Conservation (phyloP, 2,888 invertebrate genomes). For the Nipponacmea schrenckii region DNA sequence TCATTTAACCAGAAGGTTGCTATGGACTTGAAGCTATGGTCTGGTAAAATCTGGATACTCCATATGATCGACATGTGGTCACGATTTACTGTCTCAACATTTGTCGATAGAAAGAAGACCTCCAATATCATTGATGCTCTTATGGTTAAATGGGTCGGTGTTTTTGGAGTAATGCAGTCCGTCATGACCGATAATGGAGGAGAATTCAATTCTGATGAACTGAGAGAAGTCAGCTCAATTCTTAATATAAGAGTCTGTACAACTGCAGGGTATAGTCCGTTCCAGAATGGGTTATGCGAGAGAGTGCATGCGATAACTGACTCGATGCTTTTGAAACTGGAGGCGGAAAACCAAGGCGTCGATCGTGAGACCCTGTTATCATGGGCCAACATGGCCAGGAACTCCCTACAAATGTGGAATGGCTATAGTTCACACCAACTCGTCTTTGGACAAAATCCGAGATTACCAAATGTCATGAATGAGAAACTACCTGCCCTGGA, state of each 20-base stretch:
- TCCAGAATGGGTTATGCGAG: slow-evolving; percentile 15
- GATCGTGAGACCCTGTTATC: slow-evolving; percentile 9
- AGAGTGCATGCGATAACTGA: slow-evolving; percentile 20
- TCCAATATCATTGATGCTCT: slow-evolving; percentile 5
- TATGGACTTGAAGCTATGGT: slow-evolving; percentile 17
- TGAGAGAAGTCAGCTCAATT: slow-evolving; percentile 11
- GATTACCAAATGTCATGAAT: slow-evolving; percentile 9
- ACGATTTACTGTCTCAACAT: slow-evolving; percentile 4
- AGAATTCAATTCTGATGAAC: too few relatives aligned
- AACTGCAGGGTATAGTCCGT: slow-evolving; percentile 19
- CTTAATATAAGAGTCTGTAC: slow-evolving; percentile 16
- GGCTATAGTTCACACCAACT: slow-evolving; percentile 12
- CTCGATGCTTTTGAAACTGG: slow-evolving; percentile 18
- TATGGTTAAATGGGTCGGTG: slow-evolving; percentile 3
- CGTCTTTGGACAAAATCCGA: slow-evolving; percentile 12
- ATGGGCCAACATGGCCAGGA: slow-evolving; percentile 22
- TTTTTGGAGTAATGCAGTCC: slow-evolving; percentile 6
- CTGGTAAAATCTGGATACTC: slow-evolving; percentile 9
- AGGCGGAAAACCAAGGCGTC: slow-evolving; percentile 5
- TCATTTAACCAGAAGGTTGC: slow-evolving; percentile 12
- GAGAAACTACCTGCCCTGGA: slow-evolving; percentile 9
- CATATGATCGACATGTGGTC: slow-evolving; percentile 22
- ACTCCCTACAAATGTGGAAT: slow-evolving; percentile 16
- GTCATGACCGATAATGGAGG: too few relatives aligned
- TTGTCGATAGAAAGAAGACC: slow-evolving; percentile 10